These are phyloP conservation scores for Lucilia cuprina DNA, from an alignment of 1,140 invertebrate genomes.

Conservation along the genomic window DNA sequence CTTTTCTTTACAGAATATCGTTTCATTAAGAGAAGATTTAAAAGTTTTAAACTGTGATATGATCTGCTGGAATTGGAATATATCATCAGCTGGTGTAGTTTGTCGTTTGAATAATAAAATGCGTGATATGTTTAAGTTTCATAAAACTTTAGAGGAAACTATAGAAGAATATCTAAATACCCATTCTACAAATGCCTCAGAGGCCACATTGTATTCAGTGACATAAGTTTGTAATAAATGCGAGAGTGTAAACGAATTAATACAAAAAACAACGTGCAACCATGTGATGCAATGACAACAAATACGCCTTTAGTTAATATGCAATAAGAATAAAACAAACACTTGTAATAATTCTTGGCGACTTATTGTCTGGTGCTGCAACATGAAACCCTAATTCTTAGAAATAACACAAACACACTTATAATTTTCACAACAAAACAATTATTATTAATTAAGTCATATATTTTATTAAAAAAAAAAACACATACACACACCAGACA, in stretches of 20 bases:
- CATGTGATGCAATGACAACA: not conserved
- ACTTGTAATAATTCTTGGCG: not conserved
- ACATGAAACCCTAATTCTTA: constrained; percentile 20
- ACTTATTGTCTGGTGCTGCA: constrained; percentile 5
- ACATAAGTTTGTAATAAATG: not conserved
- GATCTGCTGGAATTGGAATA: constrained; percentile 61
- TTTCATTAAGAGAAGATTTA: constrained; percentile 54
- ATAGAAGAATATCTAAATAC: not conserved
- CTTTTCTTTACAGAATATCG: constrained; percentile 46
- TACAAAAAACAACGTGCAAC: not conserved
- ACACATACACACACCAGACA: not conserved
- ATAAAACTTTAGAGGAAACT: constrained; percentile 45
- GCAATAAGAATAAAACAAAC: not conserved
- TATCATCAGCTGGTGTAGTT: constrained; percentile 53
- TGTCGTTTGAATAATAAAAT: constrained; percentile 51
- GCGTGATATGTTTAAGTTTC: constrained; percentile 50
- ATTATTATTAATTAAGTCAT: not conserved
- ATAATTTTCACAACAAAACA: not conserved
- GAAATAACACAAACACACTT: constrained; percentile 1
- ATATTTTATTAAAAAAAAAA: not conserved
- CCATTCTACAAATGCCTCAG: constrained; percentile 9
- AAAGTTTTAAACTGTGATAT: constrained; percentile 51
- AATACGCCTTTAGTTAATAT: not conserved
- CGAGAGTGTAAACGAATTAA: not conserved
- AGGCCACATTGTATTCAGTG: not conserved